Evolutionary conservation across 1,140 invertebrate species (phyloP).

Genomic region (Scaptomyza hsui): DNA sequence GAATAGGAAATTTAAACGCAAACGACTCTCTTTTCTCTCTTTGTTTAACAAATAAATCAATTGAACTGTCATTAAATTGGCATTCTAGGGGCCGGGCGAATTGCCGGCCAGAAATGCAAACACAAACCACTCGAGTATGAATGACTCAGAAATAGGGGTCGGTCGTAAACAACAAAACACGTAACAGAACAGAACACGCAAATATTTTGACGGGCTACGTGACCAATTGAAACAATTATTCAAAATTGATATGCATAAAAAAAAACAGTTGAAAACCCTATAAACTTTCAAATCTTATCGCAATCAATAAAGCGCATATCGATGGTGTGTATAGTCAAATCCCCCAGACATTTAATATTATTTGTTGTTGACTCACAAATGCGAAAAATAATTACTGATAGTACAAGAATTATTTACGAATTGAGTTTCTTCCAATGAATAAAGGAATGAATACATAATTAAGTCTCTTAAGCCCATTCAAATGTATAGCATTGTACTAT

Average conservation of each 20-base stretch:
- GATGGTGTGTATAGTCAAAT: conserved; percentile 15
- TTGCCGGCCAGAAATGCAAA: neutral
- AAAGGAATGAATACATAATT: neutral
- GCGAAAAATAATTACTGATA: neutral
- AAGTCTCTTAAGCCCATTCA: neutral
- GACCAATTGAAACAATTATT: conserved; percentile 54
- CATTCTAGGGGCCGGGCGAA: neutral
- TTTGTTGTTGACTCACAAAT: conserved; percentile 43
- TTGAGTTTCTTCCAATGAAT: neutral
- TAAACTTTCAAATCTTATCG: conserved; percentile 46
- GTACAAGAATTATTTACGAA: neutral
- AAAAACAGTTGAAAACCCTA: conserved; percentile 13
- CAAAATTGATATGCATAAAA: conserved; percentile 38
- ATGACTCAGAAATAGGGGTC: conserved; percentile 22
- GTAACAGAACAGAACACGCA: conserved; percentile 15
- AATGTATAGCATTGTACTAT: neutral
- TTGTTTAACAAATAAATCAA: conserved; percentile 24
- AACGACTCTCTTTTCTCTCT: neutral
- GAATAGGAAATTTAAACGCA: neutral
- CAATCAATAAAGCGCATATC: conserved; percentile 34
- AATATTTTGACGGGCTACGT: conserved; percentile 49
- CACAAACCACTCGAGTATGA: neutral
- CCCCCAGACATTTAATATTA: conserved; percentile 7
- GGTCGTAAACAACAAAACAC: conserved; percentile 7
- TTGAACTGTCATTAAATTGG: conserved; percentile 8